Evolutionary conservation across 2,888 invertebrate species (phyloP).

Genomic region (Caenorhabditis panamensis): DNA sequence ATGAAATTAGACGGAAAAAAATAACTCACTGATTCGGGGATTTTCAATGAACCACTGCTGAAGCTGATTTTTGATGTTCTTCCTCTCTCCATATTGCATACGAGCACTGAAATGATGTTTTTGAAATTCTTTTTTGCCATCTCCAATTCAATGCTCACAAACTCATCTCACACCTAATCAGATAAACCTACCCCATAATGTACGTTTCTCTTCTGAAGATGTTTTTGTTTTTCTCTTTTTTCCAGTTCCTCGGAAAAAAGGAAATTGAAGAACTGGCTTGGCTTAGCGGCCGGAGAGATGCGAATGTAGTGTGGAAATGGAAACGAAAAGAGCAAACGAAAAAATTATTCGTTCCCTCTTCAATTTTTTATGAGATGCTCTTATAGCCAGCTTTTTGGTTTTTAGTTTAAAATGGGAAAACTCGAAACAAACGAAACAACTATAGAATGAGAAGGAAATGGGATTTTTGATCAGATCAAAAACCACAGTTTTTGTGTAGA

Average conservation of each 20-base stretch:
- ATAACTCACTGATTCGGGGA: constrained; percentile 95
- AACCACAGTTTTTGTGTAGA: too few species aligned
- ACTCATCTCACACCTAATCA: too few species aligned
- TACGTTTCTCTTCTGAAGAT: not conserved
- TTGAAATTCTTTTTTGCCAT: constrained; percentile 81
- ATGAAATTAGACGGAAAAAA: not conserved
- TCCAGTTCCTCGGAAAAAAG: constrained; percentile 1
- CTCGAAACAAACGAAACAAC: not conserved
- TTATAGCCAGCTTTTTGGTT: not conserved
- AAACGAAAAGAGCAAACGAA: constrained; percentile 43
- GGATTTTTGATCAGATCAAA: not conserved
- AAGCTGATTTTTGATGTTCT: constrained; percentile 97
- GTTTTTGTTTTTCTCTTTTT: constrained; percentile 18
- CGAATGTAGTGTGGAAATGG: constrained; percentile 37
- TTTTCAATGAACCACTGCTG: constrained; percentile 99
- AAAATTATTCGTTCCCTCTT: constrained; percentile 40
- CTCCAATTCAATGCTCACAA: too few species aligned
- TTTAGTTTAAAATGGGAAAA: constrained; percentile 33
- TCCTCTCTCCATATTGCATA: constrained; percentile 99
- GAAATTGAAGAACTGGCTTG: constrained; percentile 36
- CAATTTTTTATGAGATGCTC: constrained; percentile 53
- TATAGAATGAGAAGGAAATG: too few species aligned
- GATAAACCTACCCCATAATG: constrained; percentile 47
- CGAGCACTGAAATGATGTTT: constrained; percentile 98
- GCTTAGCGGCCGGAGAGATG: constrained; percentile 13